phyloP scores from a whole-genome alignment of 1,140 invertebrate species.

The Copidosoma floridanum region DNA sequence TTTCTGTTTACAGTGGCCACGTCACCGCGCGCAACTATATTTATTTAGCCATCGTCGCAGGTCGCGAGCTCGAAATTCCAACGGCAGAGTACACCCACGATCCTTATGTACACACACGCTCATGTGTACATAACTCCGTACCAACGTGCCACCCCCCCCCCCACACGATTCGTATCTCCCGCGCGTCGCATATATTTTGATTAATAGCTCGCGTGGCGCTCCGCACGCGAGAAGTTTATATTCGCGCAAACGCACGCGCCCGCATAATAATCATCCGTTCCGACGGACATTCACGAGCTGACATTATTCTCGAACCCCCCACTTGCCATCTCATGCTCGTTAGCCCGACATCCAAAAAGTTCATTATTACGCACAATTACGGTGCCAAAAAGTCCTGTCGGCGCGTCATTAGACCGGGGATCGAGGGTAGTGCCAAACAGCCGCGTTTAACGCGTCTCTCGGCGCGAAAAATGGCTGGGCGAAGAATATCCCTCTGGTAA shows the following conservation, averaged over 20 bases:
- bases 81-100: background rate
- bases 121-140: background rate
- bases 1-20: no score
- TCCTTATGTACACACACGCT: background rate
- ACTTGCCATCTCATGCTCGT: background rate
- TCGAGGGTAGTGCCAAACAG: no score
- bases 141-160: no score
- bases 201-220: conserved; percentile 5
- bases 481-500: background rate
- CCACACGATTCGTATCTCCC: no score
- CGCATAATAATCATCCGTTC: conserved; percentile 14
- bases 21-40: background rate
- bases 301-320: background rate
- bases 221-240: conserved; percentile 3
- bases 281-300: background rate
- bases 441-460: conserved; percentile 3
- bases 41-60: background rate
- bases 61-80: background rate
- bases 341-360: background rate
- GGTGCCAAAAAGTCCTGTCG: no score
- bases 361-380: conserved; percentile 14
- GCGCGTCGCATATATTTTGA: no score
- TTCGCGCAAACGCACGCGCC: background rate
- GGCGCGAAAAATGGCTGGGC: no score
- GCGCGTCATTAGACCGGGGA: conserved; percentile 1